Conservation (phyloP, 2,113 vertebrate genomes). For the Corythoichthys intestinalis region DNA sequence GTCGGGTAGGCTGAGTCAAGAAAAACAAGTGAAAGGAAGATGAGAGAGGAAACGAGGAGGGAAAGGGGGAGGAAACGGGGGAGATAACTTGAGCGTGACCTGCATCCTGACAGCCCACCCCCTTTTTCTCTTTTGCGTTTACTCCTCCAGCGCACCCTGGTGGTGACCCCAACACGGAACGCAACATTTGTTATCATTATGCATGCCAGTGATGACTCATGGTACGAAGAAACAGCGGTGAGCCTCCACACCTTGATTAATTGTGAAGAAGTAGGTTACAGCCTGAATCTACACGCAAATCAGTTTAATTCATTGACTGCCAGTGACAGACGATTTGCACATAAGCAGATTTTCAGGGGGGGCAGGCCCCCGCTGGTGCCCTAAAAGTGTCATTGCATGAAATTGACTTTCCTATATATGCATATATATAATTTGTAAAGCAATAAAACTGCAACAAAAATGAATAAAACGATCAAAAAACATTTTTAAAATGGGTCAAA, state of each 20-base stretch:
- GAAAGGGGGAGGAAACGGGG: conserved; percentile 18
- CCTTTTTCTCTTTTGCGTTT: conserved; percentile 32
- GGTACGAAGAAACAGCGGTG: conserved; percentile 21
- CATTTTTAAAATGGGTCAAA: too few species aligned
- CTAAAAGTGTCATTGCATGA: too few species aligned
- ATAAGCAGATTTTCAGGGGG: too few species aligned
- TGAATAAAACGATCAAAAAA: too few species aligned
- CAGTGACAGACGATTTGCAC: too few species aligned
- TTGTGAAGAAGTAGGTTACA: conserved; percentile 26
- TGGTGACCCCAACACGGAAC: conserved; percentile 31
- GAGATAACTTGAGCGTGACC: conserved; percentile 39
- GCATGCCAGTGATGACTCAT: conserved; percentile 38
- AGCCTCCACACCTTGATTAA: conserved; percentile 38
- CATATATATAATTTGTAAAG: too few species aligned
- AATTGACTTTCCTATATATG: too few species aligned
- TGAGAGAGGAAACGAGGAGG: background rate
- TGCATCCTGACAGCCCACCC: conserved; percentile 30
- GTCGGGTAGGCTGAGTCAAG: background rate
- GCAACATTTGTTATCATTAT: conserved; percentile 26
- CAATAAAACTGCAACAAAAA: too few species aligned
- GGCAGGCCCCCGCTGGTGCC: too few species aligned
- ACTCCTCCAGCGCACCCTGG: conserved; percentile 72
- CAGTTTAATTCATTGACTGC: too few species aligned
- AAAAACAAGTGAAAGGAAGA: conserved; percentile 11
- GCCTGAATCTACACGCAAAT: conserved; percentile 40